Conservation (phyloP, 2,113 vertebrate genomes). For the Crotalus helleri region DNA sequence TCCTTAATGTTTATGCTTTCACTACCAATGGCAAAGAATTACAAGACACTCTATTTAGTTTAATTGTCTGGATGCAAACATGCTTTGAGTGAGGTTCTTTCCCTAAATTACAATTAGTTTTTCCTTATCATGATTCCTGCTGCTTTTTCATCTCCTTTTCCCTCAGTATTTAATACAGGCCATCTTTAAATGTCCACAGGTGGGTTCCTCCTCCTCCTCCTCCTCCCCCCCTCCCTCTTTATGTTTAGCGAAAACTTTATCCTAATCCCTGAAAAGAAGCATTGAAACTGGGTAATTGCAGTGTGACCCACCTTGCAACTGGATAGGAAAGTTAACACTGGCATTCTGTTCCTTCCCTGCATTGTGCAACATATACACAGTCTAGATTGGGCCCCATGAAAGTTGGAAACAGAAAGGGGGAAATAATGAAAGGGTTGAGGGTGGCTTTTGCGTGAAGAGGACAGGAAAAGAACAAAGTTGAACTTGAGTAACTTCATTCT, state of each 20-base stretch:
- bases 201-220: not conserved
- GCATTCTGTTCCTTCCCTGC: not conserved
- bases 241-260: not conserved
- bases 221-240: not conserved
- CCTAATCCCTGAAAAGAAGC: not conserved
- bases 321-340: not conserved
- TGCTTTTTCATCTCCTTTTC: not conserved
- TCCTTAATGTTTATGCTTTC: not conserved
- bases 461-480: not conserved
- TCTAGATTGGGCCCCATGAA: not conserved
- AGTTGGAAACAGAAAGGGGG: not conserved
- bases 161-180: not conserved
- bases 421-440: not conserved
- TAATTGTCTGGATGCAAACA: not conserved
- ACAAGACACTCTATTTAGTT: not conserved
- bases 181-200: not conserved
- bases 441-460: not conserved
- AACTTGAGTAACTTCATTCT: not conserved
- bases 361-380: not conserved
- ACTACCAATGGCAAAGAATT: not conserved
- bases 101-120: not conserved
- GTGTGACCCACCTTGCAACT: not conserved
- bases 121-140: not conserved
- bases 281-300: not conserved
- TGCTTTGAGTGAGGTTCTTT: not conserved